Evolutionary conservation across 2,888 invertebrate genomes (phyloP).

Genomic region (Sarcophaga subvicina): DNA sequence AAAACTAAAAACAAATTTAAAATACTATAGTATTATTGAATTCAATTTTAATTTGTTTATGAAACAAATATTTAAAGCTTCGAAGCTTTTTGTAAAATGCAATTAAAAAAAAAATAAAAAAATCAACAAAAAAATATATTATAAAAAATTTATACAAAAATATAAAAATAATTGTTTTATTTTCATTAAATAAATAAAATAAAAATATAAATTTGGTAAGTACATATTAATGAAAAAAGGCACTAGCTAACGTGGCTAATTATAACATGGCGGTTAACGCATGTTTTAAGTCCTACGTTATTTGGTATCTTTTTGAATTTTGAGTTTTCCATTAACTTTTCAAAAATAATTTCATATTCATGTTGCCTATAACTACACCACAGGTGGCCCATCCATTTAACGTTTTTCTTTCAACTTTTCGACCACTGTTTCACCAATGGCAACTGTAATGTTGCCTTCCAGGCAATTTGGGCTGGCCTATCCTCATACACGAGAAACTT

Average conservation of each 20-base stretch:
- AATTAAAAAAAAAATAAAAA: slow-evolving; percentile 62
- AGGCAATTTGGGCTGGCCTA: too few species aligned
- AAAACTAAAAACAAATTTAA: slow-evolving; percentile 41
- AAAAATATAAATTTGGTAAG: background rate
- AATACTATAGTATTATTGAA: slow-evolving; percentile 30
- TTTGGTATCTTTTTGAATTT: too few species aligned
- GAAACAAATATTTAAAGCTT: slow-evolving; percentile 70
- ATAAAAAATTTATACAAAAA: slow-evolving; percentile 66
- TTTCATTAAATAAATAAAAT: background rate
- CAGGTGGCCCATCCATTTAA: too few species aligned
- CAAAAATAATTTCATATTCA: too few species aligned
- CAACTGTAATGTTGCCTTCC: too few species aligned
- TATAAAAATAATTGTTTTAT: background rate
- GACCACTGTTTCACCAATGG: too few species aligned
- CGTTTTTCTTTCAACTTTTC: too few species aligned
- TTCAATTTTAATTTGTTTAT: slow-evolving; percentile 63
- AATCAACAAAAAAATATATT: slow-evolving; percentile 44
- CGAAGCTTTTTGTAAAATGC: slow-evolving; percentile 72
- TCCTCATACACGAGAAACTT: too few species aligned
- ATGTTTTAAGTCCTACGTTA: too few species aligned
- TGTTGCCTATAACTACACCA: too few species aligned
- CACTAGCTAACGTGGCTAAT: background rate
- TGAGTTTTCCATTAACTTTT: too few species aligned
- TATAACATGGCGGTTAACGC: background rate
- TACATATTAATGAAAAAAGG: background rate